A percentile compares a stretch with the other conserved stretches of the same genome.
These are phyloP conservation scores for Protobothrops mucrosquamatus DNA, from an alignment of 2,113 vertebrate genomes.

Conservation along the genomic window DNA sequence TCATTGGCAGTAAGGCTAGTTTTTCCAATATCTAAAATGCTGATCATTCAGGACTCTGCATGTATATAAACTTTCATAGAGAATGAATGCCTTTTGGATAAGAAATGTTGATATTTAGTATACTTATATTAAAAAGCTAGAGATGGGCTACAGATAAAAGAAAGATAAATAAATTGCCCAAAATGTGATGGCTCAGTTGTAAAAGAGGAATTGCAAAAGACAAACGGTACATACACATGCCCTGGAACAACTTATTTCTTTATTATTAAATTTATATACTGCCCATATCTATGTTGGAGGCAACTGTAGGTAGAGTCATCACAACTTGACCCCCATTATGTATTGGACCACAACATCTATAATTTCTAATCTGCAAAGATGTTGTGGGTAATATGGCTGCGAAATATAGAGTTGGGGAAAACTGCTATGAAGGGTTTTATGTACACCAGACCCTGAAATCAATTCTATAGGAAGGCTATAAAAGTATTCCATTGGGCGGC, in stretches of 20 bases:
- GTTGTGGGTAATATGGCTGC: background rate
- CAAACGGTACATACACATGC: background rate
- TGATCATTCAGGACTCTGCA: background rate
- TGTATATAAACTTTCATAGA: background rate
- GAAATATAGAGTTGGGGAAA: background rate
- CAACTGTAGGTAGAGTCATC: background rate
- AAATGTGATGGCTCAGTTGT: background rate
- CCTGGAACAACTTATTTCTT: background rate
- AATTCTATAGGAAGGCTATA: background rate
- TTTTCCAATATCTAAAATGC: background rate
- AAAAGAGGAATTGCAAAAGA: constrained; percentile 16
- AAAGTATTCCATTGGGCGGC: background rate
- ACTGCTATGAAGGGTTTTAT: background rate
- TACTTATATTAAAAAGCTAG: background rate
- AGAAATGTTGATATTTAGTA: background rate
- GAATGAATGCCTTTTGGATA: background rate
- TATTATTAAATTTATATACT: background rate
- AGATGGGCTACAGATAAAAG: background rate
- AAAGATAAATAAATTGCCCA: background rate
- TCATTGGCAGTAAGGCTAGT: background rate
- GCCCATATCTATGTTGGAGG: background rate
- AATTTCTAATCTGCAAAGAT: background rate
- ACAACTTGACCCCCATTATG: background rate
- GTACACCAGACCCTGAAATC: background rate
- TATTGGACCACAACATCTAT: background rate